These are phyloP conservation scores for Agriopis marginaria DNA, from an alignment of 2,888 invertebrate species.

Conservation along the genomic window DNA sequence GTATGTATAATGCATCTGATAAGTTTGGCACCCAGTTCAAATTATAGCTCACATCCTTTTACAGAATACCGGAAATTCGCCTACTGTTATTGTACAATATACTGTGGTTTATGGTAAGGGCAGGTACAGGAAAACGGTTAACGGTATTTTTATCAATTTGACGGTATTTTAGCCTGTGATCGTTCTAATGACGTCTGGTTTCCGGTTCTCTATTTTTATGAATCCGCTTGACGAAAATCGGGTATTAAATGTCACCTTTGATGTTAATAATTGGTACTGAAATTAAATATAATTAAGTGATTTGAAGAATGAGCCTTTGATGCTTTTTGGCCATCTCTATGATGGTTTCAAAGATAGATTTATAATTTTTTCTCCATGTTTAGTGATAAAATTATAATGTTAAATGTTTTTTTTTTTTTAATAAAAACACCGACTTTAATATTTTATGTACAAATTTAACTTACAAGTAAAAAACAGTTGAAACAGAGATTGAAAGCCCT, in stretches of 20 bases:
- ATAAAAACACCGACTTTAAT: no score
- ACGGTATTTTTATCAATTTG: slow-evolving; percentile 44
- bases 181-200: slow-evolving; percentile 43
- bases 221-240: slow-evolving; percentile 32
- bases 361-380: neutral
- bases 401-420: no score
- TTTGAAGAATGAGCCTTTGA: slow-evolving; percentile 3
- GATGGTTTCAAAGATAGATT: neutral
- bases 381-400: no score
- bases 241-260: slow-evolving; percentile 40
- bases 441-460: no score
- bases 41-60: neutral
- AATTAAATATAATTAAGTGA: slow-evolving; percentile 9
- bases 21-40: no score
- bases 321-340: neutral
- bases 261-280: slow-evolving; percentile 31
- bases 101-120: slow-evolving; percentile 25
- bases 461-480: no score
- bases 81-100: slow-evolving; percentile 12
- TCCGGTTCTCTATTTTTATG: slow-evolving; percentile 37
- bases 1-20: no score
- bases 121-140: slow-evolving; percentile 36
- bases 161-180: slow-evolving; percentile 44
- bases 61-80: neutral
- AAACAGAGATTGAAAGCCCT: no score